Conservation (phyloP, 2,797 vertebrate species). For the Orientallactaga sibirica region DNA sequence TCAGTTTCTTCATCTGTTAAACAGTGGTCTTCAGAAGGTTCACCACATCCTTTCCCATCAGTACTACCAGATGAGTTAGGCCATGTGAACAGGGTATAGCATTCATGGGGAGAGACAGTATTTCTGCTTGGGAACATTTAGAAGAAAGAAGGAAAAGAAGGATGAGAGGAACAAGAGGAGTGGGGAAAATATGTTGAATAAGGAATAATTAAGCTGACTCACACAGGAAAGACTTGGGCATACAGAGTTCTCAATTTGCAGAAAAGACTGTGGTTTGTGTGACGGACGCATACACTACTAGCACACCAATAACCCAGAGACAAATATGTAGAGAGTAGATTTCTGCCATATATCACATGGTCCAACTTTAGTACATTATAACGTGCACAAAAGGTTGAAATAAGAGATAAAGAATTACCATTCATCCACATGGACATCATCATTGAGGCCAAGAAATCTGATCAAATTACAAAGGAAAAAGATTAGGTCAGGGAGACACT, state of each 20-base stretch:
- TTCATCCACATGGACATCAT: neutral
- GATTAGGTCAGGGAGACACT: neutral
- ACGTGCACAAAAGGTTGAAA: neutral
- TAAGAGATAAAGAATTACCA: neutral
- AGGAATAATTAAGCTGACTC: neutral
- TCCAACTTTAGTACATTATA: neutral
- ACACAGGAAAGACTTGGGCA: neutral
- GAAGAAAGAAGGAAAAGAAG: neutral
- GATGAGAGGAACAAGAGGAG: neutral
- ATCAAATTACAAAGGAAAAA: constrained; percentile 1
- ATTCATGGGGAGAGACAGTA: neutral
- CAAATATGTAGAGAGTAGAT: neutral
- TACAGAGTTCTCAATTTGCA: neutral
- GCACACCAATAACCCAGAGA: neutral
- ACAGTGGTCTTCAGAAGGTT: neutral
- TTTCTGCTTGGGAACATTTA: neutral
- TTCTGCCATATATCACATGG: neutral
- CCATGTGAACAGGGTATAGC: neutral
- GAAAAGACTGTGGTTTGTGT: neutral
- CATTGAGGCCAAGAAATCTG: neutral
- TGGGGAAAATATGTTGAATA: neutral
- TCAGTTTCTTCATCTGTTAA: neutral
- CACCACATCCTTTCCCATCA: neutral
- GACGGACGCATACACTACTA: neutral
- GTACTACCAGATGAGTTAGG: neutral